A percentile compares a stretch with the other conserved stretches of the same genome.
Conservation (phyloP, 2,888 invertebrate genomes). For the Crossocerus cetratus region DNA sequence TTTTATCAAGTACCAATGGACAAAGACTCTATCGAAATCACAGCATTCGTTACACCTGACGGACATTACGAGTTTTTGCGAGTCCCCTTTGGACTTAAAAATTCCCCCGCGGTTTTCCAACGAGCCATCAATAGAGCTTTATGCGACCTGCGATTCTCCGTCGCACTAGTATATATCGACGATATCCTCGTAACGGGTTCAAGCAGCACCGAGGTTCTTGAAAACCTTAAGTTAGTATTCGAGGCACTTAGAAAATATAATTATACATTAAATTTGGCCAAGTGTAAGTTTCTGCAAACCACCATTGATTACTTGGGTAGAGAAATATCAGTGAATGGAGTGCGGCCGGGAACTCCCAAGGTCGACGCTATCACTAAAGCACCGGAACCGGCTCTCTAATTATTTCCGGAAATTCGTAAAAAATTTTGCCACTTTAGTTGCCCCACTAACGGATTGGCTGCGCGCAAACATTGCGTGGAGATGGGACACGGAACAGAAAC, state of each 20-base stretch:
- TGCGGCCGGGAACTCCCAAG: neutral
- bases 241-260: neutral
- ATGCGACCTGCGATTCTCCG: too few relatives aligned
- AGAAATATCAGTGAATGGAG: neutral
- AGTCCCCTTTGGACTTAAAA: neutral
- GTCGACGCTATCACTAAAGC: neutral
- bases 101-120: neutral
- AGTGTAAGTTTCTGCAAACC: neutral
- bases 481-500: too few relatives aligned
- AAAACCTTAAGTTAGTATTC: neutral
- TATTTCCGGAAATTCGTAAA: too few relatives aligned
- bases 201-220: neutral
- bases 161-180: neutral
- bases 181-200: neutral
- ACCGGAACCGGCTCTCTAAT: too few relatives aligned
- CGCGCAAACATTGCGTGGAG: too few relatives aligned
- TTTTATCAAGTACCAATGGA: neutral
- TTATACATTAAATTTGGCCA: neutral
- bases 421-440: too few relatives aligned
- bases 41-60: too few relatives aligned
- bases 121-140: neutral
- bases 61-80: neutral
- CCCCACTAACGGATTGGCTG: too few relatives aligned
- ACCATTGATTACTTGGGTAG: constrained; percentile 1
- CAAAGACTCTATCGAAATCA: too few relatives aligned